Evolutionary conservation across 2,888 invertebrate species (phyloP), one percentile per base, ranked within the genome.

Genomic region (Apamea monoglypha): DNA sequence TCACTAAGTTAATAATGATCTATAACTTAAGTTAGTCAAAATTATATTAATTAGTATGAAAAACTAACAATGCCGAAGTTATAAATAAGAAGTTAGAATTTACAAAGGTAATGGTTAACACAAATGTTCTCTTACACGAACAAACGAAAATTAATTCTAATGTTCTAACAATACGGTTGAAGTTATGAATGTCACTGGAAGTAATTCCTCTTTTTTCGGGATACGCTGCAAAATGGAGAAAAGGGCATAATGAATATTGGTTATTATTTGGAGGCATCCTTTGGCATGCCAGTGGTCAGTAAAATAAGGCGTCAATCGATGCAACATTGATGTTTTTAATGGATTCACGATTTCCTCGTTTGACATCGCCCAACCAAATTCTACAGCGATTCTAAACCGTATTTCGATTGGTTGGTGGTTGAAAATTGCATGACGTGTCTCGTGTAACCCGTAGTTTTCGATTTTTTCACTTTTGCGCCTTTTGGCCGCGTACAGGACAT

Each of bases 171-270:
- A 68, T 85, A 85, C 71, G 76, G 81, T 84, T 81, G 69, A 66
- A 36, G 25, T 70, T 73, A 32, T 74, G 69, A 81, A 64, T 75
- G 86, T 91, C 90, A 95, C 89, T 95, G 94, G 89, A 96, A 96
- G 82, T 96, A 96, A 87, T 93, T 95, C 75, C 94, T 93, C 89
- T 96, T 96, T 93, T 96, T 96, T 82, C 95, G 92, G 40, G 94
- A 84, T 74, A 96, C 89, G 21, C 96, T 96, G 95, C 2, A 94
- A 94, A 83, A 76, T 69, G 40, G 80, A 87, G 61, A 78, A 47
- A 78, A 14, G 21, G 1, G 3, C 7, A 1, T 50, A 3, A 40
- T 78, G 1, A 84, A 29, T 25, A 64, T 50, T 29, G 25, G 25
- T 56, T 29, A 29, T 50, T 6, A 36, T 74, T 53, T 40, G n/a